phyloP scores from a whole-genome alignment of 2,888 invertebrate species.

The Unio pictorum region DNA sequence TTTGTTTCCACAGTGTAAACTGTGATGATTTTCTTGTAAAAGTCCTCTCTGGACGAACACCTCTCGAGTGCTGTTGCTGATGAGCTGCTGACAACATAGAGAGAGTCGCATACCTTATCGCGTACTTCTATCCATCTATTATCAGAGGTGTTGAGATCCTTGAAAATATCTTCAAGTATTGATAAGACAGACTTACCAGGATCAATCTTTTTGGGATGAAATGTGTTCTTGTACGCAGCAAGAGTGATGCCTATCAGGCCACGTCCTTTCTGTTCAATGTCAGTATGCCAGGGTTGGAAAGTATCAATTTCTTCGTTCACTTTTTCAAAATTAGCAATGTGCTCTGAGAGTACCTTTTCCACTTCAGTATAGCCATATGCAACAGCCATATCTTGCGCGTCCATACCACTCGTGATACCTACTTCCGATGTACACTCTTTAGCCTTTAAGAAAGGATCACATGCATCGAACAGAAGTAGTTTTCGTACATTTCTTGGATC shows the following conservation, averaged over 20 bases:
- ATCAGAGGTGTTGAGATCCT: neutral
- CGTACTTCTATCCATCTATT: constrained; percentile 10
- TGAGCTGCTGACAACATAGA: constrained; percentile 6
- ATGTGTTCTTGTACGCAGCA: no score
- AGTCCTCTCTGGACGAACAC: constrained; percentile 5
- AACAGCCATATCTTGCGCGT: constrained; percentile 11
- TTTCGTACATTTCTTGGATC: constrained; percentile 1
- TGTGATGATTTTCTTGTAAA: constrained; percentile 9
- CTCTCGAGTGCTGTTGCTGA: neutral
- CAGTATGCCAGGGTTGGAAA: neutral
- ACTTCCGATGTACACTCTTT: constrained; percentile 4
- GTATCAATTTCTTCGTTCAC: constrained; percentile 3
- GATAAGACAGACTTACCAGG: no score
- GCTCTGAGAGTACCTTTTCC: neutral
- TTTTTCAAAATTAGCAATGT: neutral
- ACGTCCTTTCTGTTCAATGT: constrained; percentile 6
- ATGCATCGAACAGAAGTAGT: constrained; percentile 4
- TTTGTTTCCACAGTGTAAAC: constrained; percentile 18
- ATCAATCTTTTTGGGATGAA: no score
- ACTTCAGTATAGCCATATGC: constrained; percentile 7
- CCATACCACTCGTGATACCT: constrained; percentile 4
- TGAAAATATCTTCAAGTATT: constrained; percentile 2
- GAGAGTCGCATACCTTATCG: constrained; percentile 13
- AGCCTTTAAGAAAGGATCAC: constrained; percentile 7
- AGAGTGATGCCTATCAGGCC: constrained; percentile 4